These are phyloP conservation scores for Chloroceryle inda DNA, from an alignment of 2,797 vertebrate genomes.

Conservation along the genomic window DNA sequence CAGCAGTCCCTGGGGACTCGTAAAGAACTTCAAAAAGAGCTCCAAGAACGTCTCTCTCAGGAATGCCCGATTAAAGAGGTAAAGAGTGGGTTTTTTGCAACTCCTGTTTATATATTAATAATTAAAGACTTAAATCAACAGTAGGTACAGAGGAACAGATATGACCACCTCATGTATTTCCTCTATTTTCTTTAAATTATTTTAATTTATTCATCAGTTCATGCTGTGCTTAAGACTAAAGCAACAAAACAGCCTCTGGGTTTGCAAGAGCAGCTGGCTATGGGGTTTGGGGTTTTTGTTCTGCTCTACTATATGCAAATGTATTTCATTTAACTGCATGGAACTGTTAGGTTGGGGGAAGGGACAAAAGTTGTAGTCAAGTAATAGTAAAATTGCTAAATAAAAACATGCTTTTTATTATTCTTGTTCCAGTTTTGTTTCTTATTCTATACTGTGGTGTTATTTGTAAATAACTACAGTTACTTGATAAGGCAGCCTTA, in stretches of 20 bases:
- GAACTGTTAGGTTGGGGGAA: not conserved
- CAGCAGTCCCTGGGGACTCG: slow-evolving; percentile 91
- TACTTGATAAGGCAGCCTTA: not conserved
- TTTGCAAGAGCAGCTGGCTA: not conserved
- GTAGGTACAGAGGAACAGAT: not conserved
- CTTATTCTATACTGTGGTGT: not conserved
- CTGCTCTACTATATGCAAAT: not conserved
- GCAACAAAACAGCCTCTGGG: not conserved
- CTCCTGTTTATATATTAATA: not conserved
- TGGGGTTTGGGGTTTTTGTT: fast-evolving
- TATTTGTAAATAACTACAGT: not conserved
- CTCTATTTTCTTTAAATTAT: not conserved
- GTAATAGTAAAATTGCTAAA: not conserved
- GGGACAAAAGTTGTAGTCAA: not conserved
- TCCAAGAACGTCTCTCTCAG: slow-evolving; percentile 91
- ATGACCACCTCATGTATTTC: not conserved
- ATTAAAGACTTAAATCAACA: not conserved
- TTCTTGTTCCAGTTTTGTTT: not conserved
- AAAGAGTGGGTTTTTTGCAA: not conserved
- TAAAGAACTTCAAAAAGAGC: slow-evolving; percentile 93
- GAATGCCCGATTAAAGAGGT: slow-evolving; percentile 92
- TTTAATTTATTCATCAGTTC: not conserved
- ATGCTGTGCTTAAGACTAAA: not conserved
- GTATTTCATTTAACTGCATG: not conserved
- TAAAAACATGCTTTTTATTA: not conserved